These are phyloP conservation scores for Synergus umbraculus DNA, from an alignment of 2,888 invertebrate species.

Conservation along the genomic window DNA sequence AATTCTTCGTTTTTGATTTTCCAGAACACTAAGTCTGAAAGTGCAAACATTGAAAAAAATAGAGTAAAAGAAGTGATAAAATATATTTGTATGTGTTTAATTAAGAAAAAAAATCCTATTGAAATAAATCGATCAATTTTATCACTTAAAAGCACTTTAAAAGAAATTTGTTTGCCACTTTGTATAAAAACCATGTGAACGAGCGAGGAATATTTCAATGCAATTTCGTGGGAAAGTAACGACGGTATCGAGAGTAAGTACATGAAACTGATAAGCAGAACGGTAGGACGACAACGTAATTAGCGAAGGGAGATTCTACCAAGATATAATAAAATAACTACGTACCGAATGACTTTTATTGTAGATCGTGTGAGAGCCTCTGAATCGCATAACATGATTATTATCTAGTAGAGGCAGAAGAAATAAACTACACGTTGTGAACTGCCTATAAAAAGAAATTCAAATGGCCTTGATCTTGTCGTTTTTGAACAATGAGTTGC, in stretches of 20 bases:
- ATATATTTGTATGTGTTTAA: too few relatives aligned
- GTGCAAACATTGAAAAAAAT: too few relatives aligned
- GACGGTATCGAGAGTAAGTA: conserved; percentile 16
- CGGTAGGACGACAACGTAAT: conserved; percentile 44
- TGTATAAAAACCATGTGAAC: neutral
- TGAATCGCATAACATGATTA: conserved; percentile 30
- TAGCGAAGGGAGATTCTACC: conserved; percentile 46
- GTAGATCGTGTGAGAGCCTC: conserved; percentile 33
- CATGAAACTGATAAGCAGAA: conserved; percentile 24
- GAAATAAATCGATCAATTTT: neutral
- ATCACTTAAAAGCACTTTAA: neutral
- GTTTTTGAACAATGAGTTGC: neutral
- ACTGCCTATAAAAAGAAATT: conserved; percentile 4
- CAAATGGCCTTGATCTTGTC: conserved; percentile 25
- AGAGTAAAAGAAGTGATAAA: too few relatives aligned
- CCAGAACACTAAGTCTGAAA: too few relatives aligned
- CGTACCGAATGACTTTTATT: conserved; percentile 50
- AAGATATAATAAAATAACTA: conserved; percentile 52
- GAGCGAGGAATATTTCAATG: neutral
- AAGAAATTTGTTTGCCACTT: neutral
- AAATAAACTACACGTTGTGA: conserved; percentile 18
- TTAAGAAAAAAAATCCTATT: neutral
- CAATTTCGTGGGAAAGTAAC: conserved; percentile 34
- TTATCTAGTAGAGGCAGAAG: conserved; percentile 9
- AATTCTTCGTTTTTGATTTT: too few relatives aligned